Evolutionary conservation across 2,113 vertebrate genomes (phyloP).

Genomic region (Syngnathus typhle): DNA sequence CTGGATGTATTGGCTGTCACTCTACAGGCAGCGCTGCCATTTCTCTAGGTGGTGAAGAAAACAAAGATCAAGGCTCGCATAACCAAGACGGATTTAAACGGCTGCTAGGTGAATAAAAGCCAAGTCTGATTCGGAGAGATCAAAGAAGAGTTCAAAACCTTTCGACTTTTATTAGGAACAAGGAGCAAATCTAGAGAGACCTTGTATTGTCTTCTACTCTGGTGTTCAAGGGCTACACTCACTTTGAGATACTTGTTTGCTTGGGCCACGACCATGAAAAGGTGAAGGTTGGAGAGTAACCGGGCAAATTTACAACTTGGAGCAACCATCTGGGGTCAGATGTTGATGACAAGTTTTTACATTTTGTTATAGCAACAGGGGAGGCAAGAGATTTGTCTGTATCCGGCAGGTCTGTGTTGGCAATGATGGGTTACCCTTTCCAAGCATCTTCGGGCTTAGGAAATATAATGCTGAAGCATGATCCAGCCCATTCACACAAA

Average conservation of each 20-base stretch:
- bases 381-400: background rate
- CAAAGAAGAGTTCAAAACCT: constrained; percentile 28
- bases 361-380: background rate
- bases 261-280: constrained; percentile 16
- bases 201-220: constrained; percentile 10
- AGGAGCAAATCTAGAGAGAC: constrained; percentile 11
- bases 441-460: background rate
- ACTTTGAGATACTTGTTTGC: background rate
- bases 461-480: background rate
- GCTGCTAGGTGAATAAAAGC: constrained; percentile 30
- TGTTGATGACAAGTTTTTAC: background rate
- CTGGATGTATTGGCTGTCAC: constrained; percentile 14
- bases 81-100: constrained; percentile 30
- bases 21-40: constrained; percentile 24
- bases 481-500: no score
- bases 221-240: constrained; percentile 4
- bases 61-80: constrained; percentile 27
- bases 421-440: background rate
- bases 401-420: background rate
- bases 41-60: constrained; percentile 38
- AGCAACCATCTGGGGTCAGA: background rate
- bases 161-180: constrained; percentile 36
- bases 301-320: background rate
- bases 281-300: background rate
- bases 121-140: constrained; percentile 18